phyloP scores from a whole-genome alignment of 1,140 invertebrate species.

The Charaxes varanes region DNA sequence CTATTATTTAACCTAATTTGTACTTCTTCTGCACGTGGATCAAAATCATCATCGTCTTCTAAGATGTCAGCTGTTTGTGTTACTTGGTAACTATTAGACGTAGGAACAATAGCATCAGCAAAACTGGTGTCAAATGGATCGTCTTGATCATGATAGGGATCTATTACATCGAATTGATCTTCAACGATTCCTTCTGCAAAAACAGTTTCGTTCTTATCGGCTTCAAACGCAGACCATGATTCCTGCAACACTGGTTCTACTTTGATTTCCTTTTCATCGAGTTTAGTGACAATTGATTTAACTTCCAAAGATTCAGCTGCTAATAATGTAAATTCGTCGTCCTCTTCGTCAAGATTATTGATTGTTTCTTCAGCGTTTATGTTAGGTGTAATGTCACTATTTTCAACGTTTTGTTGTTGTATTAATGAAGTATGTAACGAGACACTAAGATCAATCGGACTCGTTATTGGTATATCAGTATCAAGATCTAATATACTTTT shows the following conservation, averaged over 20 bases:
- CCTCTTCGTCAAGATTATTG: constrained; percentile 74
- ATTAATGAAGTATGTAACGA: constrained; percentile 75
- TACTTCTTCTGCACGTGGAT: constrained; percentile 79
- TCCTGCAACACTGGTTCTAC: constrained; percentile 65
- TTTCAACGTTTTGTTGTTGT: constrained; percentile 50
- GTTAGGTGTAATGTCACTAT: constrained; percentile 36
- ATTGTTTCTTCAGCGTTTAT: constrained; percentile 18
- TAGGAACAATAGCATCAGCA: constrained; percentile 83
- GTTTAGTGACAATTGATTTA: constrained; percentile 59
- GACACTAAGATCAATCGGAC: constrained; percentile 78
- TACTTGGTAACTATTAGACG: constrained; percentile 60
- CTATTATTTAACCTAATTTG: constrained; percentile 59
- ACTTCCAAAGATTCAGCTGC: constrained; percentile 82
- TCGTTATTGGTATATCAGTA: constrained; percentile 77
- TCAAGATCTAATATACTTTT: constrained; percentile 86
- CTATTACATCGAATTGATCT: constrained; percentile 60
- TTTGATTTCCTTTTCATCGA: constrained; percentile 48
- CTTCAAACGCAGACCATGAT: constrained; percentile 78
- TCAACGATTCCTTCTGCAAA: constrained; percentile 85
- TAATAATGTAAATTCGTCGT: constrained; percentile 84
- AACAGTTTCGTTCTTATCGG: constrained; percentile 89
- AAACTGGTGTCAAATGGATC: constrained; percentile 93
- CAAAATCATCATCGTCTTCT: constrained; percentile 80
- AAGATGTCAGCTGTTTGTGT: constrained; percentile 74
- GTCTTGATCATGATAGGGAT: constrained; percentile 56